Evolutionary conservation across 1,140 invertebrate genomes (phyloP), one percentile per base, ranked within the genome.

Genomic region (Trissolcus basalis): DNA sequence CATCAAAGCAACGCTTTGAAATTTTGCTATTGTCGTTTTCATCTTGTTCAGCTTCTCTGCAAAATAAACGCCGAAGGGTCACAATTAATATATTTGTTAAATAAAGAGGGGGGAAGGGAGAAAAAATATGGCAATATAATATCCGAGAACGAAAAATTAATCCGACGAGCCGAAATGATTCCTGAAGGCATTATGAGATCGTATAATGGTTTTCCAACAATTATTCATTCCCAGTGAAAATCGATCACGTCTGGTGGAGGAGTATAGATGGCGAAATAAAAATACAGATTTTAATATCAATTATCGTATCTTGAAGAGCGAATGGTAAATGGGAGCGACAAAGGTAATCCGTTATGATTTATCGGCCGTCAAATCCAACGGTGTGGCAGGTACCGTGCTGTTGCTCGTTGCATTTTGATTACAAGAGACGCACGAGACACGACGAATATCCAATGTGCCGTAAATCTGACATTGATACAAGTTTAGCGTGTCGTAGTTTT

Each of bases 391-490:
- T 56, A 67, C 6, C 61, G 60, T 44, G 63, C 58, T 45, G 19
- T 44, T 56, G 55, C 51, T 61, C 45, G 43, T 71, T 72, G 63
- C 77, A 72, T 72, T 79, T 75, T 75, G 77, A 79, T 76, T 79
- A 72, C 68, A 71, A 50, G 68, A 67, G 72, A 70, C 61, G 53
- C 63, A 63, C 65, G 68, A 71, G 60, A 64, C 55, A 63, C 68
- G 69, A 58, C 63, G 75, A 67, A 53, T 73, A 73, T 54, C 64
- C 58, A 53, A 65, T 65, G 75, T 44, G 55, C 69, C 53, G 75
- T 72, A 69, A 77, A 77, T 63, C 59, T 71, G 78, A 80, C 78
- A 73, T 80, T 82, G 82, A 82, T 79, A 77, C 80, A 82, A 79
- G 70, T 63, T 73, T 69, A 71, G 63, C 67, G 53, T 60, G 63